Evolutionary conservation across 2,888 invertebrate genomes (phyloP).

Genomic region (Athripsodes cinereus): DNA sequence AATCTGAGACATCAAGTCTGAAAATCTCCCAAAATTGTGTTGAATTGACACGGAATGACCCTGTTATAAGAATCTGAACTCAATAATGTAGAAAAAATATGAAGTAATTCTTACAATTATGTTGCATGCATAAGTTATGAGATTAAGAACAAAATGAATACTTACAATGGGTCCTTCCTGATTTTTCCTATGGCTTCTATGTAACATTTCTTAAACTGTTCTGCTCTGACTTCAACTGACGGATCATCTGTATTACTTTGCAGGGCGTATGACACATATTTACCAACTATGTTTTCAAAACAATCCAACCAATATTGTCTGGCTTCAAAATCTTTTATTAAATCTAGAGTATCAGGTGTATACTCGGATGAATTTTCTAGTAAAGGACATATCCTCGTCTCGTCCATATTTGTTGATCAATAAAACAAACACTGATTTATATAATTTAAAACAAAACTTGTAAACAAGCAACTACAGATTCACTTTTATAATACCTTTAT

Average conservation of each 20-base stretch:
- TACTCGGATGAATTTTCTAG: conserved; percentile 73
- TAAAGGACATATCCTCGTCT: conserved; percentile 63
- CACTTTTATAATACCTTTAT: too few species aligned
- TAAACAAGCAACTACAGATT: too few species aligned
- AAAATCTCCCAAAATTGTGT: too few species aligned
- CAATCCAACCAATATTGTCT: conserved; percentile 89
- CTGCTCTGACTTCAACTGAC: conserved; percentile 72
- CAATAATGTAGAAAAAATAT: too few species aligned
- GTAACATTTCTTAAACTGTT: conserved; percentile 78
- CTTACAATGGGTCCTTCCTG: conserved; percentile 74
- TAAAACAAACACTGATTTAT: not conserved
- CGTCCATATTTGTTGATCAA: conserved; percentile 31
- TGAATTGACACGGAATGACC: too few species aligned
- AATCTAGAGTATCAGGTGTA: conserved; percentile 87
- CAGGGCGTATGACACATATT: conserved; percentile 78
- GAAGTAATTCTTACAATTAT: too few species aligned
- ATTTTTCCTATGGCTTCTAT: conserved; percentile 70
- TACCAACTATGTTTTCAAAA: conserved; percentile 79
- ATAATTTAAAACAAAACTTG: not conserved
- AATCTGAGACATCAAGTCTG: too few species aligned
- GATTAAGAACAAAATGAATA: not conserved
- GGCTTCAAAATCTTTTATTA: conserved; percentile 78
- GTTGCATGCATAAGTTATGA: too few species aligned
- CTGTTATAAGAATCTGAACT: too few species aligned
- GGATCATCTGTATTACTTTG: conserved; percentile 58